A percentile compares a stretch with the other conserved stretches of the same genome.
These are phyloP conservation scores for Eulemur mongoz DNA, from an alignment of 2,797 vertebrate species.

Conservation along the genomic window DNA sequence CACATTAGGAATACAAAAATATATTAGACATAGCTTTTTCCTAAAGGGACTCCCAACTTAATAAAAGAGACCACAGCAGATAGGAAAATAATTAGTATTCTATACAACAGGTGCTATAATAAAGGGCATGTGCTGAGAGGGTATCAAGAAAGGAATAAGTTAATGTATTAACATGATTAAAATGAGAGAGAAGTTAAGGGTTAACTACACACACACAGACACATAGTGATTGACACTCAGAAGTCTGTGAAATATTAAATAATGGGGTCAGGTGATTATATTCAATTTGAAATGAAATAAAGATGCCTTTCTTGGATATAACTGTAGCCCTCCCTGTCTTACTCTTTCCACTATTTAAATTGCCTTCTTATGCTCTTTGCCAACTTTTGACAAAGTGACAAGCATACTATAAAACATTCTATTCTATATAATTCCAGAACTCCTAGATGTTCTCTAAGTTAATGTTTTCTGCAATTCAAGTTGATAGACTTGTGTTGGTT, in stretches of 20 bases:
- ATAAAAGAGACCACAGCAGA: background rate
- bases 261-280: background rate
- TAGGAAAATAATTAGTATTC: background rate
- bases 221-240: background rate
- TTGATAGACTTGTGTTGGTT: background rate
- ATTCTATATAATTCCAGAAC: background rate
- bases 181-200: background rate
- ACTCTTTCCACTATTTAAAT: background rate
- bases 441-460: background rate
- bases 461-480: background rate
- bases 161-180: background rate
- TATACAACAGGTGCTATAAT: background rate
- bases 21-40: background rate
- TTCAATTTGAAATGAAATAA: constrained; percentile 2
- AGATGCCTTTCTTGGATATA: background rate
- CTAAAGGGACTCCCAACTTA: background rate
- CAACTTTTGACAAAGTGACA: background rate
- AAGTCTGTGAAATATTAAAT: background rate
- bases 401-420: background rate
- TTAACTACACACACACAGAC: background rate
- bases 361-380: background rate
- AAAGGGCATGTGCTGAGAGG: background rate
- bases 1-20: background rate
- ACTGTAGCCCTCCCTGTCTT: background rate
- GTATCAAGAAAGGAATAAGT: background rate